Evolutionary conservation across 2,888 invertebrate species (phyloP).

Genomic region (Cistogaster globosa): DNA sequence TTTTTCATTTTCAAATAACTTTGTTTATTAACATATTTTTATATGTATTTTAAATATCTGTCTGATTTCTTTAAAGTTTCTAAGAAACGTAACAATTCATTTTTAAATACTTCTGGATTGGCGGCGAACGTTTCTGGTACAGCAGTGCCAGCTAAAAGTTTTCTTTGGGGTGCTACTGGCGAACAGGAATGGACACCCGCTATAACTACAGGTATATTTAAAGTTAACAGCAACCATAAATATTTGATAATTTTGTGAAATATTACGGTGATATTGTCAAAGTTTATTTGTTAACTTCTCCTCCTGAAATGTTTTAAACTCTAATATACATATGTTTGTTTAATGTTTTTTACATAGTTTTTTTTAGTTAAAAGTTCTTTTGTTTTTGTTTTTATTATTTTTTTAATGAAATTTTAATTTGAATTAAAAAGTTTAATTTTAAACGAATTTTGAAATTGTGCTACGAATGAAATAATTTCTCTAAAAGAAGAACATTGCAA

Average conservation of each 20-base stretch:
- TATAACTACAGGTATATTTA: slow-evolving; percentile 90
- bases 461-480: no score
- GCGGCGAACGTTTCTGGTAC: slow-evolving; percentile 67
- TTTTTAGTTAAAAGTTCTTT: slow-evolving; percentile 5
- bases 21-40: background rate
- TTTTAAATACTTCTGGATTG: slow-evolving; percentile 73
- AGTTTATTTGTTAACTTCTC: slow-evolving; percentile 14
- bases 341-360: slow-evolving; percentile 50
- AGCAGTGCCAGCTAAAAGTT: slow-evolving; percentile 82
- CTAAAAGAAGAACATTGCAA: no score
- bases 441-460: no score
- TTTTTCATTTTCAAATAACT: background rate
- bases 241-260: slow-evolving; percentile 32
- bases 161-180: slow-evolving; percentile 96
- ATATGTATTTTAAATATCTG: background rate
- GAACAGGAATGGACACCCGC: slow-evolving; percentile 99
- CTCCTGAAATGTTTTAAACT: slow-evolving; percentile 29
- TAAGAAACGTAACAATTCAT: slow-evolving; percentile 78
- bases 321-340: slow-evolving; percentile 29
- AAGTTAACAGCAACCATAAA: background rate
- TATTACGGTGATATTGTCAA: slow-evolving; percentile 58
- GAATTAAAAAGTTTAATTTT: no score
- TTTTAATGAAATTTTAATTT: no score
- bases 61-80: slow-evolving; percentile 73
- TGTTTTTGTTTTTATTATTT: background rate